Base-by-base conservation (phyloP, 2,888 invertebrate species). In the Rhorus exstirpatorius region DNA sequence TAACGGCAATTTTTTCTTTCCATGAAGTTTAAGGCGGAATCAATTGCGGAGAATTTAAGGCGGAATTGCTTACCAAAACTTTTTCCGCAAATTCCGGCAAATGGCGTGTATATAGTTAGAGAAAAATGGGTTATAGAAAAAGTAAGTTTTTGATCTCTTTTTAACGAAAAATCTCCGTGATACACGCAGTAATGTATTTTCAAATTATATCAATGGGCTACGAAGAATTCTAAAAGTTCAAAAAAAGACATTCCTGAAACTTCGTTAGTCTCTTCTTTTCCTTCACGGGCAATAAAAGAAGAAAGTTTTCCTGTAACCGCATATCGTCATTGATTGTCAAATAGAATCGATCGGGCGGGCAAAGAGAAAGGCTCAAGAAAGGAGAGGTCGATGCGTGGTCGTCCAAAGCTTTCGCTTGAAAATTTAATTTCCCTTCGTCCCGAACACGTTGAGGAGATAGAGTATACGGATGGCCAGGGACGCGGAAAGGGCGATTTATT, bases 401-500 rank as follows among this genome's bases (percentile, higher is more conserved):
- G 70, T 65, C 65, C 49, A 19, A 81, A 76, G 76, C 81, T 70
- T 60, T 81, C 26, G 71, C 58, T 76, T 67, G 51, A 38, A 81
- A 81, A 81, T 76, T 81, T 77, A 60, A 72, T 72, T 81, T 68
- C 61, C 68, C 77, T 60, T 72, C 53, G 68, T 53, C 21, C 38
- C 44, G 67, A 53, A 49, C 26, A n/a, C 77, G 14, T 61, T 51
- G 60, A 12, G 49, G 35, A 21, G 70, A 49, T 65, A 10, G 75
- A 53, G 41, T 14, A 14, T 24, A 26, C 19, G 46, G 17, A 49
- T 53, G 49, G 35, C 19, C 74, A 7, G 35, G 49, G 53, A 21
- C 26, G 17, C 24, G 63, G 21, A 53, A 71, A 70, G 17, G 58
- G 58, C 70, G 76, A 76, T 81, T 76, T 65, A 76, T 81, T 76